These are phyloP conservation scores for Barbus barbus DNA, from an alignment of 2,113 vertebrate species.

Conservation along the genomic window DNA sequence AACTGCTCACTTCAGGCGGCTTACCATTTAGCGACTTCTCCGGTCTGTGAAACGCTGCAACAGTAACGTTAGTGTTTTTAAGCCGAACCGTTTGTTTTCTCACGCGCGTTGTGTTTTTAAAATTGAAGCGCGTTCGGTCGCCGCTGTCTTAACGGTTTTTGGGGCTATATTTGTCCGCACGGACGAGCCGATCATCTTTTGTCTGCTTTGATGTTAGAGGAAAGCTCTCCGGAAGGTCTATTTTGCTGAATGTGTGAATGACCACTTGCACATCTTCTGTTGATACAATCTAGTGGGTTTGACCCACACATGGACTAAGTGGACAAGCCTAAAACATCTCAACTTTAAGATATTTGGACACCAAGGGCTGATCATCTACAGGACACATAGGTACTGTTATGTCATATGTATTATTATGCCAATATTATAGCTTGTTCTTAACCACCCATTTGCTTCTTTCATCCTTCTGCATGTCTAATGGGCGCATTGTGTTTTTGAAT, in stretches of 20 bases:
- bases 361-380: background rate
- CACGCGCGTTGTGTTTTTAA: constrained; percentile 10
- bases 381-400: constrained; percentile 37
- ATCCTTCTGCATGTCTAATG: constrained; percentile 15
- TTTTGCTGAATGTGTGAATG: background rate
- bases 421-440: too few relatives aligned
- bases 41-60: background rate
- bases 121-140: background rate
- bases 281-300: background rate
- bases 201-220: constrained; percentile 35
- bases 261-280: background rate
- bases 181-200: constrained; percentile 32
- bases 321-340: constrained; percentile 4
- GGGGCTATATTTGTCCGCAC: background rate
- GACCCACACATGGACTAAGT: constrained; percentile 34
- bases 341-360: constrained; percentile 24
- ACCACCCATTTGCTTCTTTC: too few relatives aligned
- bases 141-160: background rate
- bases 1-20: background rate
- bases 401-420: background rate
- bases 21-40: background rate
- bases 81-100: background rate
- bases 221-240: constrained; percentile 1
- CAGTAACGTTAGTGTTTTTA: background rate
- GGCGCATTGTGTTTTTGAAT: constrained; percentile 38